Evolutionary conservation across 2,797 vertebrate species (phyloP).

Genomic region (Amazona finschi): DNA sequence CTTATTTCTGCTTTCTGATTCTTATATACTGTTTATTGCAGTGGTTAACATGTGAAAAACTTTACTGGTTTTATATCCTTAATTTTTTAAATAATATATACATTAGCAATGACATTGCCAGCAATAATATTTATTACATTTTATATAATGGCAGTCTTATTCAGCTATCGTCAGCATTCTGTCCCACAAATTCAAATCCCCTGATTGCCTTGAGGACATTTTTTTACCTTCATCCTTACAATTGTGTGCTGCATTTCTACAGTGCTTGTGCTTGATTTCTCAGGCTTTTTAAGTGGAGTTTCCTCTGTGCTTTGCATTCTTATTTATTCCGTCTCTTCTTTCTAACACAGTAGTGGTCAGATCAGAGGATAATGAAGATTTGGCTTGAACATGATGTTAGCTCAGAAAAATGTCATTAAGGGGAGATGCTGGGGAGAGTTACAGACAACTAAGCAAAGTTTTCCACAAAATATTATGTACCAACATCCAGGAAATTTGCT

Average conservation of each 20-base stretch:
- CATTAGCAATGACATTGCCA: not conserved
- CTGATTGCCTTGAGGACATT: conserved; percentile 71
- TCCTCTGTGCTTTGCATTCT: not conserved
- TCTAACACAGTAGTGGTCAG: not conserved
- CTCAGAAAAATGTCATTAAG: not conserved
- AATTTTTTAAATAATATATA: not conserved
- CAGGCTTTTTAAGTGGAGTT: not conserved
- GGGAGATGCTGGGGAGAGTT: not conserved
- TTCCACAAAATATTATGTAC: not conserved
- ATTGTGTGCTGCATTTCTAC: not conserved
- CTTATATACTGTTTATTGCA: not conserved
- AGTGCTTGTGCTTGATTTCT: not conserved
- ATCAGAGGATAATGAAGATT: not conserved
- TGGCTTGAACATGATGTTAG: not conserved
- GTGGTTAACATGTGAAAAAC: not conserved
- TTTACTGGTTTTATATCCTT: not conserved
- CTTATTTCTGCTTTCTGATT: not conserved
- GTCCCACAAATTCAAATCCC: conserved; percentile 75
- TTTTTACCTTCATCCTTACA: conserved; percentile 33
- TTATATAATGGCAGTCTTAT: conserved; percentile 67
- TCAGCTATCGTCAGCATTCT: conserved; percentile 69
- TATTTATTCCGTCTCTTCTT: not conserved
- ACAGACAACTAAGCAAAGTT: not conserved
- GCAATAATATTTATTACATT: conserved; percentile 60
- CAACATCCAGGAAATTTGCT: not conserved